Percentiles rank a stretch among this genome's conserved stretches.
Evolutionary conservation across 2,888 invertebrate genomes (phyloP).

Genomic region (Drosophila percnosoma): DNA sequence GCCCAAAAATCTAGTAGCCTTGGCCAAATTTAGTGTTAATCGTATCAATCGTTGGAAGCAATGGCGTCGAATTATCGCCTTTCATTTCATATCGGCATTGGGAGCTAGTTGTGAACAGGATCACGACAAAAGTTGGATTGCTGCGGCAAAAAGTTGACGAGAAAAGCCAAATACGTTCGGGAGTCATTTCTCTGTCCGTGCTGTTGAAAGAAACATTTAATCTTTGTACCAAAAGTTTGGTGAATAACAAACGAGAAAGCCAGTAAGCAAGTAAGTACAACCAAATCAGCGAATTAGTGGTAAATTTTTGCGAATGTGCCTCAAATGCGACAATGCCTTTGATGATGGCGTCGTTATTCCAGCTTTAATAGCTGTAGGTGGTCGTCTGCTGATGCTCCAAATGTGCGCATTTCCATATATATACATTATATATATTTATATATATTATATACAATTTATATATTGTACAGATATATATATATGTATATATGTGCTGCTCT

Average conservation of each 20-base stretch:
- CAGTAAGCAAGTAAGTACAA: slow-evolving; percentile 46
- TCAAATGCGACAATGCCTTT: slow-evolving; percentile 11
- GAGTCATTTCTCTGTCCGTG: slow-evolving; percentile 51
- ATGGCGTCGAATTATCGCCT: neutral
- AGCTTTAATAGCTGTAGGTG: slow-evolving; percentile 1
- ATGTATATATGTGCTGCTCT: neutral
- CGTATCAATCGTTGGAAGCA: neutral
- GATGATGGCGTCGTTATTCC: slow-evolving; percentile 24
- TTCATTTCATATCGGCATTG: slow-evolving; percentile 8
- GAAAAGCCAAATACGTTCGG: slow-evolving; percentile 10
- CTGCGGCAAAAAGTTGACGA: slow-evolving; percentile 8
- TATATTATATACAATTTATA: neutral
- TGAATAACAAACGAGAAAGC: slow-evolving; percentile 22
- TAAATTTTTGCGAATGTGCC: slow-evolving; percentile 19
- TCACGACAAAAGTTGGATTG: neutral
- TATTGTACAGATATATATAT: neutral
- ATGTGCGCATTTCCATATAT: slow-evolving; percentile 9
- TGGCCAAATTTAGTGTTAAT: neutral
- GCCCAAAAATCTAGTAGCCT: neutral
- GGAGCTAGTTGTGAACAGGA: neutral
- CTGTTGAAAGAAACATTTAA: slow-evolving; percentile 40
- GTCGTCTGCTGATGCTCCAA: slow-evolving; percentile 15
- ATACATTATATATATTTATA: neutral
- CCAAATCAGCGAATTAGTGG: neutral
- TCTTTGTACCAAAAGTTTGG: slow-evolving; percentile 21